These are phyloP conservation scores for Drepana falcataria DNA, from an alignment of 2,888 invertebrate species.

Conservation along the genomic window DNA sequence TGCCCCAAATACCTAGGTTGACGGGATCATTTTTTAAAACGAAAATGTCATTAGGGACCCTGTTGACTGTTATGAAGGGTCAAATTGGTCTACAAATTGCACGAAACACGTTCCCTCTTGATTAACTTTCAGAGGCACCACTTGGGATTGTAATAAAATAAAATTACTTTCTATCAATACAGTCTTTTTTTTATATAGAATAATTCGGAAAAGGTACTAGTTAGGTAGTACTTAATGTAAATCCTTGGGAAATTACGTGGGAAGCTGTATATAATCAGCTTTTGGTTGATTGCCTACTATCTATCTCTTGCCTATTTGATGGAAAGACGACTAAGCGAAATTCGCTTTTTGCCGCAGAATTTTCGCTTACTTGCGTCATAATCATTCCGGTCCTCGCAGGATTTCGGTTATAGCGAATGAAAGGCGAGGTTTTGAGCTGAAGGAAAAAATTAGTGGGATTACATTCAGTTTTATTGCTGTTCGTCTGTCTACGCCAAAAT, in stretches of 20 bases:
- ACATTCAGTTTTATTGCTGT: conserved; percentile 58
- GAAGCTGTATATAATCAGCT: conserved; percentile 24
- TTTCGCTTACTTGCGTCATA: conserved; percentile 33
- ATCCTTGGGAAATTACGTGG: conserved; percentile 9
- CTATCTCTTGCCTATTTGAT: conserved; percentile 22
- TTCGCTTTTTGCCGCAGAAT: conserved; percentile 31
- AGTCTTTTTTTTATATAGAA: conserved; percentile 16
- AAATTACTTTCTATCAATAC: conserved; percentile 49
- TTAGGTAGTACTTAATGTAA: not conserved
- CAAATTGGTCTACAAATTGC: conserved; percentile 63
- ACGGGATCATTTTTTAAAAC: conserved; percentile 39
- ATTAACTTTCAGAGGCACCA: conserved; percentile 55
- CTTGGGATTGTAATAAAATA: conserved; percentile 53
- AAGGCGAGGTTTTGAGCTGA: conserved; percentile 29
- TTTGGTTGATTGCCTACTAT: conserved; percentile 15
- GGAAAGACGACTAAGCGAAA: conserved; percentile 31
- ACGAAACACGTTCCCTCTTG: conserved; percentile 57
- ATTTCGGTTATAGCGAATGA: conserved; percentile 30
- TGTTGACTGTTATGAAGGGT: conserved; percentile 60
- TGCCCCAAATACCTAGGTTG: conserved; percentile 6
- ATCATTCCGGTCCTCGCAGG: conserved; percentile 32
- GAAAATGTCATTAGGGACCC: conserved; percentile 44
- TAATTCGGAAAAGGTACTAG: conserved; percentile 5
- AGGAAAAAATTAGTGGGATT: conserved; percentile 62
- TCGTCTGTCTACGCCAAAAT: conserved; percentile 49